Evolutionary conservation across 2,797 vertebrate species (phyloP).

Genomic region (Gallinago solitaria): DNA sequence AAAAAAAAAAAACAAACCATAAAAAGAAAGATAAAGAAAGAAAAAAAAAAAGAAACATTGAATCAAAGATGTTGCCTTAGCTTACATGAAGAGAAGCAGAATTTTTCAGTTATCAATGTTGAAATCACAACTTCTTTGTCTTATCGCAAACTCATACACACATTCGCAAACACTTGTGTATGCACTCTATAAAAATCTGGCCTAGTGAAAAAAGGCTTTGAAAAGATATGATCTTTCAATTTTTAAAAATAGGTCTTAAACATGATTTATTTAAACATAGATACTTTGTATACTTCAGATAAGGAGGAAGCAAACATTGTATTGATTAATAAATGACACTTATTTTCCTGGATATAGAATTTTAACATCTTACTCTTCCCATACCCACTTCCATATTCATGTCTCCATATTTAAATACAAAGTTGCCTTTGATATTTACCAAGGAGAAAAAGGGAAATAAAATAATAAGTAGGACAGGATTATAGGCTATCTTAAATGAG

Average conservation of each 20-base stretch:
- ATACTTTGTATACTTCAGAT: not conserved
- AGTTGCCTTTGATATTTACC: not conserved
- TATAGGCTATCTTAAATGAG: not conserved
- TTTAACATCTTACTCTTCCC: not conserved
- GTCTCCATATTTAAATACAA: not conserved
- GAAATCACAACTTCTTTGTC: not conserved
- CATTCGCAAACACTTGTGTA: not conserved
- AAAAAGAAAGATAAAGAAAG: too few relatives aligned
- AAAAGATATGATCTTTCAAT: not conserved
- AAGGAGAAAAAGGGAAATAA: not conserved
- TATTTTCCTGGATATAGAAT: not conserved
- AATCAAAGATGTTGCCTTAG: not conserved
- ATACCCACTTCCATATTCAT: not conserved
- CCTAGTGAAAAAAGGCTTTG: not conserved
- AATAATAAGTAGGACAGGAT: not conserved
- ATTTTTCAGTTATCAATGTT: not conserved
- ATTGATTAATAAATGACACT: not conserved
- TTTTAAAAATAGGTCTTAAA: not conserved
- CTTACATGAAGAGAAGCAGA: not conserved
- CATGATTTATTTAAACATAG: not conserved
- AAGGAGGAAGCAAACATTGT: not conserved
- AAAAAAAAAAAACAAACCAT: too few relatives aligned
- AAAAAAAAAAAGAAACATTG: rapidly evolving
- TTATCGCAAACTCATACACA: not conserved
- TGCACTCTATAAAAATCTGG: not conserved